phyloP scores from a whole-genome alignment of 2,888 invertebrate species.

The Calameuta filiformis region DNA sequence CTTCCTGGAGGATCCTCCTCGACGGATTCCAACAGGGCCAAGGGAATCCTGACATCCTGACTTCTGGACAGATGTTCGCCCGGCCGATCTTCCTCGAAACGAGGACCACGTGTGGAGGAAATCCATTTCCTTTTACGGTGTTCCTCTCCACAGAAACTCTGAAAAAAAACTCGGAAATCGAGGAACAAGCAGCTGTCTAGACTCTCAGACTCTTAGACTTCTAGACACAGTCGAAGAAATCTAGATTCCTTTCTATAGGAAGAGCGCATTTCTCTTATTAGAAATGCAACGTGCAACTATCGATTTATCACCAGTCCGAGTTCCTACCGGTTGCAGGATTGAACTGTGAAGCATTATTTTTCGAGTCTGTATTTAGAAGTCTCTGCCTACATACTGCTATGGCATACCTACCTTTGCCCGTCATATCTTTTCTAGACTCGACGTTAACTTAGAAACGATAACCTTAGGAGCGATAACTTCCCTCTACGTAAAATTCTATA shows the following conservation, averaged over 20 bases:
- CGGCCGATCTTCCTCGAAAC: constrained; percentile 38
- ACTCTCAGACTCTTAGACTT: neutral
- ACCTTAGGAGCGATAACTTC: neutral
- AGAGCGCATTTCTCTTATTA: too few relatives aligned
- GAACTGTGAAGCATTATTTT: too few relatives aligned
- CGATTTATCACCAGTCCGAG: too few relatives aligned
- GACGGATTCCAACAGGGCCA: neutral
- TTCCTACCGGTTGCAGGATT: too few relatives aligned
- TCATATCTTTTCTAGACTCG: neutral
- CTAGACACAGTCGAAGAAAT: neutral
- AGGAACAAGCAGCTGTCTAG: constrained; percentile 18
- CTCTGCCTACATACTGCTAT: too few relatives aligned
- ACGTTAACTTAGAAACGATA: neutral
- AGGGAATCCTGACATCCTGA: neutral
- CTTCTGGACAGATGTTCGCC: constrained; percentile 37
- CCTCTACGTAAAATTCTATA: too few relatives aligned
- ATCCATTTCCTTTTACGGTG: constrained; percentile 60
- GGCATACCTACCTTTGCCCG: too few relatives aligned
- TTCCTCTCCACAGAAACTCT: neutral
- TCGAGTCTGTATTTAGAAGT: too few relatives aligned
- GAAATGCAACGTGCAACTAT: too few relatives aligned
- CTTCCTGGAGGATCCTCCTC: neutral
- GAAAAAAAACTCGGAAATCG: constrained; percentile 19
- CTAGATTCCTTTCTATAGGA: neutral
- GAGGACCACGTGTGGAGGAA: constrained; percentile 63